Evolutionary conservation across 2,113 vertebrate genomes (phyloP), one percentile per base, ranked within the genome.

Genomic region (Salminus brasiliensis): DNA sequence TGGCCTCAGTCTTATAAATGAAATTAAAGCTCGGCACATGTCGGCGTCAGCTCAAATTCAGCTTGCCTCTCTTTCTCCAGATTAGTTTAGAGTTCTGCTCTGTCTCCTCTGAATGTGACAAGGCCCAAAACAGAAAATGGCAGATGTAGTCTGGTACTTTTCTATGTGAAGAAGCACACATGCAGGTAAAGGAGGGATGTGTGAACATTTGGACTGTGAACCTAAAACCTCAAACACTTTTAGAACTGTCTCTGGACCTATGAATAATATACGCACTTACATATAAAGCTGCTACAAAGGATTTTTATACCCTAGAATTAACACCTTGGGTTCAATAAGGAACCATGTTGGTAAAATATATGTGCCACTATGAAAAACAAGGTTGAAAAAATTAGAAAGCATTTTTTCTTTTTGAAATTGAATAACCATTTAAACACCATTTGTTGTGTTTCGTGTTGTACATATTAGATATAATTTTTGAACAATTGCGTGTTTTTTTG

Each of bases 11-110:
- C 71, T 63, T 81, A 79, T 78, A 78, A 88, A 89, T 89, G 65
- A 87, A 78, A 88, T 90, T 84, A 83, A 63, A 70, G 21, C 76
- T 63, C 73, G 47, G 43, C 52, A 55, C 83, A 83, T 60, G 71
- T 32, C 71, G 15, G 66, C 80, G 84, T 87, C 76, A 77, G 59
- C 45, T 81, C 69, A 66, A 67, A 85, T 88, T 85, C 84, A 79
- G 43, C 60, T 78, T 57, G 49, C 78, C 81, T 77, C 78, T 85
- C 87, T 74, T 78, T 76, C 83, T 86, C 80, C 76, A 77, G 81
- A 88, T 89, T 87, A 84, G 69, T 83, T 84, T 70, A 66, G 86
- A 16, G 30, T 59, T 45, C 43, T 3, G 45, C 55, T 6, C 79
- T 62, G 68, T 84, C 78, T 83, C 34, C 34, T 80, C 78, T 15